phyloP scores from a whole-genome alignment of 2,888 invertebrate genomes.

The Baccha elongata region DNA sequence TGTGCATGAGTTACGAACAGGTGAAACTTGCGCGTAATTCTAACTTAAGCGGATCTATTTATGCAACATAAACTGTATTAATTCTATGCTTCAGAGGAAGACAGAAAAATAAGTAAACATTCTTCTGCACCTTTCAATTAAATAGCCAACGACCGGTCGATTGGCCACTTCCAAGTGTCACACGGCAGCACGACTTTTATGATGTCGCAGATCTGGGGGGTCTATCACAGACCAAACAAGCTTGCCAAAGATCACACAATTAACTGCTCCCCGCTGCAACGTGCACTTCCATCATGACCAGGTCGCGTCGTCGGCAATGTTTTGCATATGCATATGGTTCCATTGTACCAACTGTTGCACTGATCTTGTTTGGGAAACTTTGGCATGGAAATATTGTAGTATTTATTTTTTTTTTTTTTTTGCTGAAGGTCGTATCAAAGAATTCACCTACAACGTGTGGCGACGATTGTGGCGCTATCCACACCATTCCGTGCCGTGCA shows the following conservation, averaged over 20 bases:
- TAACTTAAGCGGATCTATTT: slow-evolving; percentile 43
- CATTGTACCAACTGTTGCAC: neutral
- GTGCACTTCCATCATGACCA: slow-evolving; percentile 64
- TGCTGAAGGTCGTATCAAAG: slow-evolving; percentile 67
- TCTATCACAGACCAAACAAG: slow-evolving; percentile 20
- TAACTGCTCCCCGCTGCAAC: slow-evolving; percentile 48
- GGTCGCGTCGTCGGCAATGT: slow-evolving; percentile 23
- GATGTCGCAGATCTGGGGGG: slow-evolving; percentile 15
- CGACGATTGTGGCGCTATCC: slow-evolving; percentile 38
- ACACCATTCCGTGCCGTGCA: slow-evolving; percentile 35
- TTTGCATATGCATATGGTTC: slow-evolving; percentile 41
- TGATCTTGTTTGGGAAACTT: slow-evolving; percentile 68
- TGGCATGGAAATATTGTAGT: slow-evolving; percentile 65
- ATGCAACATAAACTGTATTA: slow-evolving; percentile 31
- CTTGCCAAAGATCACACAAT: slow-evolving; percentile 59
- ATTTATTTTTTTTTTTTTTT: slow-evolving; percentile 36
- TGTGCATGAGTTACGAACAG: slow-evolving; percentile 25
- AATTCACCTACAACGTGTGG: slow-evolving; percentile 49
- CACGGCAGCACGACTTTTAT: slow-evolving; percentile 55
- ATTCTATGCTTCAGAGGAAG: slow-evolving; percentile 55
- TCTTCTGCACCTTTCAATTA: slow-evolving; percentile 42
- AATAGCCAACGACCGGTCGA: neutral
- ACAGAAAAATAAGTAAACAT: slow-evolving; percentile 5
- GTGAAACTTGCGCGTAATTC: slow-evolving; percentile 23
- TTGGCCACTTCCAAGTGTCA: slow-evolving; percentile 8